A percentile compares a stretch with the other conserved stretches of the same genome.
Conservation (phyloP, 2,888 invertebrate species). For the Pyrgus malvae region DNA sequence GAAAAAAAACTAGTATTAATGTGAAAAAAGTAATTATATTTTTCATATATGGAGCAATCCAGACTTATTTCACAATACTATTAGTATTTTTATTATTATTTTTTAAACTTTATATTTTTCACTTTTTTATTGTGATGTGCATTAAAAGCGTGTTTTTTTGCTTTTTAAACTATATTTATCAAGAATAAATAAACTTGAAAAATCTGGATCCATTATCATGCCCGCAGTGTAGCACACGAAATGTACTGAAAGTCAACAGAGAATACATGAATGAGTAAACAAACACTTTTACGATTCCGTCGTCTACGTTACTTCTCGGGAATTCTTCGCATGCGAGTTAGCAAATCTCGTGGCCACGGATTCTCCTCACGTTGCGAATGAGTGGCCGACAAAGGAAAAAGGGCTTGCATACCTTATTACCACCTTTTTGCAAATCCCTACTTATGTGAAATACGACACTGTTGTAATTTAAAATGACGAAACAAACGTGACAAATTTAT, state of each 20-base stretch:
- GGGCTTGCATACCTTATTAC: conserved; percentile 81
- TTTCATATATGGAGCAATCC: no score
- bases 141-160: no score
- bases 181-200: conserved; percentile 43
- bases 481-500: neutral
- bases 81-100: no score
- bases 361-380: conserved; percentile 75
- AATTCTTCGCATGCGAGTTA: conserved; percentile 62
- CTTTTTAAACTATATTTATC: no score
- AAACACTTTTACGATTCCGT: conserved; percentile 54
- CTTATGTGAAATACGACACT: conserved; percentile 75
- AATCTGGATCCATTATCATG: conserved; percentile 44
- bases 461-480: conserved; percentile 61
- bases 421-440: conserved; percentile 78
- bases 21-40: no score
- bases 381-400: conserved; percentile 81
- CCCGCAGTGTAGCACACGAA: conserved; percentile 40
- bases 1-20: no score
- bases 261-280: conserved; percentile 61
- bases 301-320: conserved; percentile 57
- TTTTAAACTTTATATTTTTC: no score
- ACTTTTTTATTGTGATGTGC: no score
- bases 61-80: no score
- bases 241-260: conserved; percentile 43
- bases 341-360: conserved; percentile 61